A percentile compares a stretch with the other conserved stretches of the same genome.
Conservation (phyloP, 2,113 vertebrate species). For the Astatotilapia flaviijosephi region DNA sequence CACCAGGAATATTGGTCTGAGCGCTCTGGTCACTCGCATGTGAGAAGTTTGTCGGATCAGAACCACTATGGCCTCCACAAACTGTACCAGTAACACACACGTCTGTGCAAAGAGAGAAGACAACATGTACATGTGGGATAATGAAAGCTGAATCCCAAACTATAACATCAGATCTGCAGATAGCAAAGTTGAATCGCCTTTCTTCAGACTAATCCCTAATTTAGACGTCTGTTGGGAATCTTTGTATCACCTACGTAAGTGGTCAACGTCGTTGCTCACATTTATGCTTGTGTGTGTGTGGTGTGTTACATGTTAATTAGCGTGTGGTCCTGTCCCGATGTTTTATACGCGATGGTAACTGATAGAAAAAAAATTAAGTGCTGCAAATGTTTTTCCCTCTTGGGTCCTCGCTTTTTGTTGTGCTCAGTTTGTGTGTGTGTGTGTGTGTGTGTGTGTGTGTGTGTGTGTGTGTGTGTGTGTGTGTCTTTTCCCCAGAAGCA, state of each 20-base stretch:
- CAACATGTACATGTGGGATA: not conserved
- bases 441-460: not conserved
- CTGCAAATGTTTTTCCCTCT: not conserved
- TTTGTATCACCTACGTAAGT: not conserved
- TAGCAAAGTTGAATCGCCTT: not conserved
- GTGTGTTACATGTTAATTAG: not conserved
- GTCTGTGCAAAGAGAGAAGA: conserved; percentile 67
- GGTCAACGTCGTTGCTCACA: not conserved
- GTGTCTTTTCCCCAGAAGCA: not conserved
- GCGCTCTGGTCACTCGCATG: conserved; percentile 88
- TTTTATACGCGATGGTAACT: not conserved
- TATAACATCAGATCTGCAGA: not conserved
- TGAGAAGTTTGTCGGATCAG: conserved; percentile 92
- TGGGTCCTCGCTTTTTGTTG: not conserved
- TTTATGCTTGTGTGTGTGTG: not conserved
- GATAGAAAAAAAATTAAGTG: not conserved
- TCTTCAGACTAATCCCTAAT: not conserved
- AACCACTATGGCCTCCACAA: conserved; percentile 94
- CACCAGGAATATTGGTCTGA: conserved; percentile 95
- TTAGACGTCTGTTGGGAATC: not conserved
- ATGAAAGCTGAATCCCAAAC: not conserved
- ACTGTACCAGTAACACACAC: conserved; percentile 87
- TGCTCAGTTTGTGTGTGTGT: not conserved
- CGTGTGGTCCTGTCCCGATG: not conserved
- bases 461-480: not conserved